Base-by-base conservation (phyloP, 2,888 invertebrate species). In the Arctia plantaginis region DNA sequence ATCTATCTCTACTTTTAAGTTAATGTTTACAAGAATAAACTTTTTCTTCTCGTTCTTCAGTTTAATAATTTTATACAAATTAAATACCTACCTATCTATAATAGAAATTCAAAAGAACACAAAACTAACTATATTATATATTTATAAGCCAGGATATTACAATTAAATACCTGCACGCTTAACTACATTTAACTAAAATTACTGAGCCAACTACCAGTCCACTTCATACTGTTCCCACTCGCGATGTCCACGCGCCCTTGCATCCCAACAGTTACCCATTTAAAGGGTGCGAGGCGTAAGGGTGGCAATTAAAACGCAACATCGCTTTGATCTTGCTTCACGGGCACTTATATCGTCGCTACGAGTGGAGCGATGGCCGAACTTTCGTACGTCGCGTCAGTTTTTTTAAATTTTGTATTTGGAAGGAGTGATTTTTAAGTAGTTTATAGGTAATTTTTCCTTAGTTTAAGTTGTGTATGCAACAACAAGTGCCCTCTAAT, bases 271-370 rank as follows among this genome's bases (percentile, higher is more conserved):
- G 74, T 79, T 75, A 71, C 78, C 80, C 80, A 73, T 71, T 64
- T 59, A 66, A 44, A 77, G 82, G 85, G 78, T 77, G 81, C 76
- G 75, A 82, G 77, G 90, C 81, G 89, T 78, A 85, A 91, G 91
- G 85, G 91, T 87, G 90, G 90, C 91, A 92, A 92, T 92, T 93
- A 92, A 87, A 89, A 89, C 84, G 88, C 80, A 80, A 85, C 89
- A 86, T 89, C 79, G 85, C 92, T 92, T 92, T 92, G 92, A 91
- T 89, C 80, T 87, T 82, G 78, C 77, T 82, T 66, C 66, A 77
- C 72, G 78, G 87, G 86, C 74, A 82, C 86, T 84, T 80, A 85
- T 76, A 78, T 84, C 83, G 71, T 77, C 71, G 83, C 82, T 80
- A 69, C 77, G 33, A 85, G 86, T 85, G 81, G 79, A 75, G 70